Base-by-base conservation (phyloP, 2,797 vertebrate species). In the Halcyon smyrnensis region DNA sequence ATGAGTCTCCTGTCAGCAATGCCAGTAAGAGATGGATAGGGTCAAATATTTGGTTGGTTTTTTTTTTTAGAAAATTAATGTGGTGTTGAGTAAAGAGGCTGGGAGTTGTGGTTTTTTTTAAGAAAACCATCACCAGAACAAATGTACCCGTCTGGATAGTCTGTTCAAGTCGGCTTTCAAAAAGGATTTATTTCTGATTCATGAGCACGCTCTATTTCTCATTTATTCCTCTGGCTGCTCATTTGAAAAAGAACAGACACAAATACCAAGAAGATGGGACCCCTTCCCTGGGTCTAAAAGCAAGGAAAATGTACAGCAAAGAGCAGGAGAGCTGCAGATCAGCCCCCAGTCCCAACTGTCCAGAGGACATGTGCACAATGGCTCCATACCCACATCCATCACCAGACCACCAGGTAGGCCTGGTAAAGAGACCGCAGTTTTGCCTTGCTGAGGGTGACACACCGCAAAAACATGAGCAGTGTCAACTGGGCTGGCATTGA, bases 211-310 rank as follows among this genome's bases (percentile, higher is more conserved):
- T 84, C 15, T 45, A 36, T 67, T 92, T 92, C 68, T 91, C 70
- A 54, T 85, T 85, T 92, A 75, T 78, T 93, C 64, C 46, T 93
- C 41, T 94, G 76, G 11, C 41, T 83, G 60, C 56, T 95, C 59
- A 28, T 15, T 9, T 68, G 75, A 82, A 89, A 77, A 85, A 75
- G 53, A 93, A 34, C 46, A 91, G 73, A 82, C 39, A 70, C 23
- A 57, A 76, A 84, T 43, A 59, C 17, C 12, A 21, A 56, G 36
- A 90, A 67, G 39, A 70, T 69, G 46, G 41, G n/a, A 50, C 19
- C 17, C 41, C 41, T 54, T 85, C 34, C 41, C 25, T 2, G 0
- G 23, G 4, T 25, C 36, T 54, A 64, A 83, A 90, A 74, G 6
- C 8, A 41, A 71, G 65, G 60, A 54, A 86, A 65, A 74, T 25